Conservation (phyloP, 1,140 invertebrate genomes). For the Hermetia illucens region DNA sequence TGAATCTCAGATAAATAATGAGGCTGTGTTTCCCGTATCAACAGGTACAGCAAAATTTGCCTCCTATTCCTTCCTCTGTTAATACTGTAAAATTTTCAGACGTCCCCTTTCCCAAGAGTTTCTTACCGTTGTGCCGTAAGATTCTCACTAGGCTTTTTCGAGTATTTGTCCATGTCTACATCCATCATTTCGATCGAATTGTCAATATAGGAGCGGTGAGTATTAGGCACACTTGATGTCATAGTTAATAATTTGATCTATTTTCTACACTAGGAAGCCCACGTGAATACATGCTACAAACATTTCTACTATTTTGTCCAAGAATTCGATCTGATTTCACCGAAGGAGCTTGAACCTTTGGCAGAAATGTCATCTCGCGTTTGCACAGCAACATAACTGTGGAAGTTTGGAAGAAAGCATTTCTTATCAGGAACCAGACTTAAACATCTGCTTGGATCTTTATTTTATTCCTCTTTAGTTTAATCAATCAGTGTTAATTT, state of each 20-base stretch:
- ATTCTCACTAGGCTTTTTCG: conserved; percentile 82
- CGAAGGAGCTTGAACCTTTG: conserved; percentile 80
- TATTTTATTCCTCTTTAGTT: too few species aligned
- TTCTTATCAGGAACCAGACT: too few species aligned
- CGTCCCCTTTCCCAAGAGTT: conserved; percentile 81
- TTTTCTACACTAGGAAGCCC: conserved; percentile 82
- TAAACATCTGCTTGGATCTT: too few species aligned
- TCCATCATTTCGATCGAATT: conserved; percentile 89
- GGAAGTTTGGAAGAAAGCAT: too few species aligned
- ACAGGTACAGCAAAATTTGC: too few species aligned
- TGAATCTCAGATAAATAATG: conserved; percentile 86
- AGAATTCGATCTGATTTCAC: conserved; percentile 73
- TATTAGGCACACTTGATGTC: conserved; percentile 10
- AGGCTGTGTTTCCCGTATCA: conserved; percentile 69
- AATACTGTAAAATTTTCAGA: too few species aligned
- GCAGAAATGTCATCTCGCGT: conserved; percentile 59
- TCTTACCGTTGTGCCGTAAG: conserved; percentile 66
- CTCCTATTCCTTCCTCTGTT: too few species aligned
- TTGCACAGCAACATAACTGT: too few species aligned
- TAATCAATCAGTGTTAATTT: too few species aligned
- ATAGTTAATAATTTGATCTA: not conserved
- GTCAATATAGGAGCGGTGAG: conserved; percentile 77
- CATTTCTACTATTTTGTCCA: conserved; percentile 92
- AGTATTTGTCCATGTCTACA: conserved; percentile 95
- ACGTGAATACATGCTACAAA: conserved; percentile 94